Base-by-base conservation (phyloP, 2,113 vertebrate genomes). In the Nothoprocta pentlandii region DNA sequence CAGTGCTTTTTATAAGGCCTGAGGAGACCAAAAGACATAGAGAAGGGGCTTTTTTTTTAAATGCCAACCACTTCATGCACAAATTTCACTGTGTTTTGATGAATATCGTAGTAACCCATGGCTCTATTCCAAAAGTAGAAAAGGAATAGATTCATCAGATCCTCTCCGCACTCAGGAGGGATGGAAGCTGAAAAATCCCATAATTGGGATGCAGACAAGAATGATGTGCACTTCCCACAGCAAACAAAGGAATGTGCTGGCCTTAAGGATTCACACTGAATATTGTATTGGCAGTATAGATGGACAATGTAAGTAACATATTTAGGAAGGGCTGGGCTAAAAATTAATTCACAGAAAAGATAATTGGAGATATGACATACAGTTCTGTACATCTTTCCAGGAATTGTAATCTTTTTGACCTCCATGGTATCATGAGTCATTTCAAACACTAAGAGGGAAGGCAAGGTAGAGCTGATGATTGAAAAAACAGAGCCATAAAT, bases 401-500 rank as follows among this genome's bases (percentile, higher is more conserved):
- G 82, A 84, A 68, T 2, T 34, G 13, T 17, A 47, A 82, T 76
- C 34, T 58, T 81, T 76, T 58, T 23, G 26, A 59, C 36, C 51
- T n/a, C 59, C 71, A 34, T 42, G 47, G 15, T 17, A 54, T 12
- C 51, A 4, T 3, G 9, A 87, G 28, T 56, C 34, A 36, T 9
- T 78, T n/a, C 28, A 84, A 41, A 56, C 4, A 4, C 10, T 32
- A 32, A 3, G 8, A 81, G 16, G 68, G 51, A 83, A 89, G 20
- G 16, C 7, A 74, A 64, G 68, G 64, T 23, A 85, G 83, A 26
- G 21, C 1, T 92, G 70, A 64, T 47, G 46, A 49, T 58, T 46
- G 16, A 82, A 95, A 87, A 82, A n/a, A 76, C 39, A 34, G 69
- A 79, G 53, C 51, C 47, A 74, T 67, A 93, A 92, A 67, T n/a